Conservation (phyloP, 92 coral and sea anemone species). For the Epizoanthus ramosus region DNA sequence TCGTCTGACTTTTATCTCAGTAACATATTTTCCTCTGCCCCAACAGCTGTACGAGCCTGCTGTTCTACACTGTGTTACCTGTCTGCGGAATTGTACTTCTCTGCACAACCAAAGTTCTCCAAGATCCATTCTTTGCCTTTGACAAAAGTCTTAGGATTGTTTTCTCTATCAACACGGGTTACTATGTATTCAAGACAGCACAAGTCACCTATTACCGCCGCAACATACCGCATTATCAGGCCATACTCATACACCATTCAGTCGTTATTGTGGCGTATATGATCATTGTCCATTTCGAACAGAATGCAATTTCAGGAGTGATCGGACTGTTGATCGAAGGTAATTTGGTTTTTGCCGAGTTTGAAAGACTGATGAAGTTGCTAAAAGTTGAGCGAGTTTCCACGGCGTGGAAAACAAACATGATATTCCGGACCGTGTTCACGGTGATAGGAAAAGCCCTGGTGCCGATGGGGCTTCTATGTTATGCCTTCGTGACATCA, state of each 20-base stretch:
- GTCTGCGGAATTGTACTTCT: conserved; percentile 67
- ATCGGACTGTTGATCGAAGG: conserved; percentile 85
- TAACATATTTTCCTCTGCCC: neutral
- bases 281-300: conserved; percentile 65
- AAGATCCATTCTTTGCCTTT: conserved; percentile 78
- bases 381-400: conserved; percentile 32
- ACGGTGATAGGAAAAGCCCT: conserved; percentile 76
- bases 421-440: conserved; percentile 48
- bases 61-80: conserved; percentile 69
- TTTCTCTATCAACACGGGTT: conserved; percentile 83
- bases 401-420: conserved; percentile 45
- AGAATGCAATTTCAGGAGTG: conserved; percentile 78
- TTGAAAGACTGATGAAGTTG: conserved; percentile 63
- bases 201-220: conserved; percentile 67
- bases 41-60: conserved; percentile 75
- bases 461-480: conserved; percentile 67
- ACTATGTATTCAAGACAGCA: conserved; percentile 79
- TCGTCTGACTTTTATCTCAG: neutral
- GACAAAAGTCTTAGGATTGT: conserved; percentile 45
- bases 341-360: conserved; percentile 83
- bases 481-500: conserved; percentile 58
- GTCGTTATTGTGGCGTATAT: conserved; percentile 76
- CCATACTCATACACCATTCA: conserved; percentile 79
- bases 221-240: conserved; percentile 74
- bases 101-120: conserved; percentile 61